Evolutionary conservation across 2,888 invertebrate species (phyloP), one percentile per base, ranked within the genome.

Genomic region (Drosophila acutilabella): DNA sequence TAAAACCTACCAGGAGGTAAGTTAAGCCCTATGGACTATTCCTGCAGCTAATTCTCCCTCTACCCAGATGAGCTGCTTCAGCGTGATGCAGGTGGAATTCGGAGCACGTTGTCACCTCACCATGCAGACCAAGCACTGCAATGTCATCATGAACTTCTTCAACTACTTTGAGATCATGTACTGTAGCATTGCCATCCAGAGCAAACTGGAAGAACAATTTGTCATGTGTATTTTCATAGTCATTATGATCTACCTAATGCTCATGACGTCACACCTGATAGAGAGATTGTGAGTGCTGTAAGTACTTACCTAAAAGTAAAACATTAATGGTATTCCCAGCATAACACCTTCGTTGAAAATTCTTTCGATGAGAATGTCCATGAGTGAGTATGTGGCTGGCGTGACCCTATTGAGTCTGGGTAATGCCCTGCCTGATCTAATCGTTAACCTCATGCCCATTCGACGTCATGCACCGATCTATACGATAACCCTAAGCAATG

Each of bases 351-450:
- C 54, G 11, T 13, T 71, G 1, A 73, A 47, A 11, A 59, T 57
- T 5, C 2, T 53, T 0, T 54, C 74, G 1, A 5, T 48, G 2
- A 77, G 66, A 26, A n/a, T 80, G 13, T 26, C 60, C 0, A 71
- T 86, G 78, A 86, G 74, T 20, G 74, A 81, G 36, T 78, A 86
- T 20, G 7, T 81, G 26, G 67, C 87, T 0, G 81, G 87, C 0
- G 58, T 65, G 0, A 74, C 84, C 1, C 13, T 81, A 0, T n/a
- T 83, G 33, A 60, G 65, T 10, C 44, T 83, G 0, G 74, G 74
- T 2, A 80, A 71, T 36, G 36, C 65, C 0, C 14, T 64, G 14
- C 65, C 81, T 0, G 87, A 86, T 3, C 14, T 83, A 0, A 26
- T 83, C 2, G 67, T 69, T n/a, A 78, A 74, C 5, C 6, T 74